phyloP scores from a whole-genome alignment of 2,888 invertebrate species.

The Cyaniris semiargus region DNA sequence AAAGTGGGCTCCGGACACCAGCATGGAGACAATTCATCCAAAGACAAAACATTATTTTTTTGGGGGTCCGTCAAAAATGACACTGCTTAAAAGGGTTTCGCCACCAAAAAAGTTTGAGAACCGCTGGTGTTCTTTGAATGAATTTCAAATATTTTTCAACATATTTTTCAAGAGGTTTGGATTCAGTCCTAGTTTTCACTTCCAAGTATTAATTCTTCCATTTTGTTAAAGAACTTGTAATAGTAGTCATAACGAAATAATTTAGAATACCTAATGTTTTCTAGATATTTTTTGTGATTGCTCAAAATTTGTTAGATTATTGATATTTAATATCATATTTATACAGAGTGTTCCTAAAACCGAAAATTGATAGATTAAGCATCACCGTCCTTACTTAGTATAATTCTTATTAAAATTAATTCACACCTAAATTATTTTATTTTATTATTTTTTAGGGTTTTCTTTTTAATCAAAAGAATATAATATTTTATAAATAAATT shows the following conservation, averaged over 20 bases:
- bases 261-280: constrained; percentile 17
- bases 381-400: background rate
- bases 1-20: too few species aligned
- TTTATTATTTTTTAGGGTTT: background rate
- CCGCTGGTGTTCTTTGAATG: too few species aligned
- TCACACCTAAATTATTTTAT: background rate
- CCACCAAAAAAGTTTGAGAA: too few species aligned
- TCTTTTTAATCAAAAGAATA: background rate
- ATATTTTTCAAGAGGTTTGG: background rate
- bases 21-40: too few species aligned
- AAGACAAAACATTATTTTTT: too few species aligned
- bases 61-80: too few species aligned
- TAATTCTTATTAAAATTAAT: background rate
- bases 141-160: too few species aligned
- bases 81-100: too few species aligned
- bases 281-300: constrained; percentile 16
- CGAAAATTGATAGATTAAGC: background rate
- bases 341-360: constrained; percentile 7
- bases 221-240: background rate
- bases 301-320: constrained; percentile 23
- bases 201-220: background rate
- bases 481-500: background rate
- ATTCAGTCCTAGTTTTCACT: background rate
- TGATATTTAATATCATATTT: constrained; percentile 22
- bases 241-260: background rate